Conservation (phyloP, 2,888 invertebrate species). For the Apeira syringaria region DNA sequence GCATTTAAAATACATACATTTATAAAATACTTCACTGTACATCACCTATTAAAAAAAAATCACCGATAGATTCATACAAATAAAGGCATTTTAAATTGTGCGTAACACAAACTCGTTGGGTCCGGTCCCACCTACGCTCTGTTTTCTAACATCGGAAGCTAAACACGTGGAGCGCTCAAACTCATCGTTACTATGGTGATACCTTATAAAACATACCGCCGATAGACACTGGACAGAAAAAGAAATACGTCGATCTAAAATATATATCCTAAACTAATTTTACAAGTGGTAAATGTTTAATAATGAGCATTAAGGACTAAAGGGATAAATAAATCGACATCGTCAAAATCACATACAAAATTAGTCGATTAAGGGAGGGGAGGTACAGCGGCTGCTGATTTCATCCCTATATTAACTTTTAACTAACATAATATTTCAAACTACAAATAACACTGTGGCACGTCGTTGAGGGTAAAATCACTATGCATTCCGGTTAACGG, state of each 20-base stretch:
- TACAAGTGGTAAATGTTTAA: conserved; percentile 77
- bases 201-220: conserved; percentile 48
- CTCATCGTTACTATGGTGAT: conserved; percentile 49
- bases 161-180: conserved; percentile 53
- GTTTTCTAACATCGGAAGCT: conserved; percentile 49
- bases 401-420: conserved; percentile 58
- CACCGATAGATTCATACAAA: conserved; percentile 23
- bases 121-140: conserved; percentile 18
- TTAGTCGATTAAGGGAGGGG: conserved; percentile 38
- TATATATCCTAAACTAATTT: conserved; percentile 67
- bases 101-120: conserved; percentile 53
- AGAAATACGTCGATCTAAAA: conserved; percentile 64
- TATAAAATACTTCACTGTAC: conserved; percentile 38
- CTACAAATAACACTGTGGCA: conserved; percentile 79
- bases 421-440: conserved; percentile 61
- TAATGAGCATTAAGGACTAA: conserved; percentile 79
- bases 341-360: conserved; percentile 67
- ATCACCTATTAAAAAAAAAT: conserved; percentile 33
- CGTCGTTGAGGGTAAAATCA: conserved; percentile 64
- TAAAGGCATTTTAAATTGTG: conserved; percentile 58
- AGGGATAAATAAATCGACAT: conserved; percentile 75
- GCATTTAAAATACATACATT: conserved; percentile 26
- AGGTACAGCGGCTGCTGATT: conserved; percentile 50
- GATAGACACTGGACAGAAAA: conserved; percentile 38
- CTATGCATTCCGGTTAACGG: conserved; percentile 55